Evolutionary conservation across 2,797 vertebrate genomes (phyloP), one percentile per base, ranked within the genome.

Genomic region (Cephalopachus bancanus): DNA sequence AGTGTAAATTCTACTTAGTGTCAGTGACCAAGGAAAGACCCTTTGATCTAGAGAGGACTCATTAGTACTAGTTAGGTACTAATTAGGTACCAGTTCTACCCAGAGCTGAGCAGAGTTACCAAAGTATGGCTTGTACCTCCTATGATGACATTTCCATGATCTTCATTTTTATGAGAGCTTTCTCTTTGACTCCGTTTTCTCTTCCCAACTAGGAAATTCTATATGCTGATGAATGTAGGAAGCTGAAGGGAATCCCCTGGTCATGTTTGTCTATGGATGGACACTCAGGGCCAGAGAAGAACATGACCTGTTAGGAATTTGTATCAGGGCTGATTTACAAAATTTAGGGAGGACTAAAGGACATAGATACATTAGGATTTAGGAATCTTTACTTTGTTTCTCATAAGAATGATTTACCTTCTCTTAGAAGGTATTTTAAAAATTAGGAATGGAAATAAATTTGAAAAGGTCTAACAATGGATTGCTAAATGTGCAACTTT

Each of bases 381-480:
- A 91, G 33, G 53, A 28, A 64, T 15, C 37, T 53, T 44, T 65
- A 37, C 3, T 94, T 72, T 89, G 26, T 85, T 94, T 91, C 64
- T 60, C 30, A 51, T 12, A 37, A 20, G 8, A 89, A 44, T 19
- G 60, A 14, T 67, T 83, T 95, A 64, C 19, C 15, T 92, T 92
- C 57, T 92, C 78, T 89, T 10, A 93, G n/a, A 92, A 20, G 22
- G 5, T 33, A 72, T 14, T 78, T 87, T 71, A 33, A 87, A 92
- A 95, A 78, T 24, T 67, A 55, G 33, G 81, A 83, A 22, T 79
- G 19, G 49, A 83, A 85, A 28, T n/a, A 74, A 67, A 90, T 93
- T 94, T 93, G 76, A 62, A 95, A 90, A 95, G 9, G 2, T 51
- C 26, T 81, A 49, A 60, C 26, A 72, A 33, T 3, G 4, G 5